Conservation (phyloP, 2,797 vertebrate species). For the Hapalemur alaotrensis region DNA sequence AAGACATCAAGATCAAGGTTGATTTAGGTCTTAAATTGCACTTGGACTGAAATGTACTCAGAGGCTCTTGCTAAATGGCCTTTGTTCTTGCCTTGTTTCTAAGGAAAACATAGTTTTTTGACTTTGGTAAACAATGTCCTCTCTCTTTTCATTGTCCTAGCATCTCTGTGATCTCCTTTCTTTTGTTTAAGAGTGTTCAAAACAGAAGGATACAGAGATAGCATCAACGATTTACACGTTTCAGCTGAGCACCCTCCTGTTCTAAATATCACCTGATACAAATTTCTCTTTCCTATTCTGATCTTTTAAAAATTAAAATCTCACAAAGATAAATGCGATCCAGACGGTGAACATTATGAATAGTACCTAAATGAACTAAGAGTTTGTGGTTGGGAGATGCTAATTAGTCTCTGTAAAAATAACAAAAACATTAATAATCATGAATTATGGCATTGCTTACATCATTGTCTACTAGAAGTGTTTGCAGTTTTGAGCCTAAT, state of each 20-base stretch:
- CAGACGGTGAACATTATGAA: not conserved
- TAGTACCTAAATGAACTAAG: not conserved
- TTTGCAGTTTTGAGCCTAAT: not conserved
- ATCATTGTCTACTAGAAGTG: not conserved
- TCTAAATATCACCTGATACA: not conserved
- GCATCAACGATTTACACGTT: not conserved
- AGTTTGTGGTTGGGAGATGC: not conserved
- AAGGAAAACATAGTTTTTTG: not conserved
- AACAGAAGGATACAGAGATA: not conserved
- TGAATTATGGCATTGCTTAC: not conserved
- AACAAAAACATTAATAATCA: not conserved
- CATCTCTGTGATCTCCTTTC: not conserved
- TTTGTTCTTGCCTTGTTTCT: not conserved
- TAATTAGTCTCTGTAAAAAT: conserved; percentile 4
- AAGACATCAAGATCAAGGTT: not conserved
- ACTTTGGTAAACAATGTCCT: not conserved
- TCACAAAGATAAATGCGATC: not conserved
- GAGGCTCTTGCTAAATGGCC: not conserved
- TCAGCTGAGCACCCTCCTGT: not conserved
- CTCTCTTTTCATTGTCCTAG: not conserved
- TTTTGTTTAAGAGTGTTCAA: not conserved
- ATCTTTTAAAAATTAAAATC: conserved; percentile 30
- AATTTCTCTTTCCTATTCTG: not conserved
- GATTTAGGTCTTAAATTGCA: not conserved
- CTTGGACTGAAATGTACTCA: not conserved